Evolutionary conservation across 35 echinoderm and acorn worm genomes (phyloP).

Genomic region (Strongylocentrotus purpuratus): DNA sequence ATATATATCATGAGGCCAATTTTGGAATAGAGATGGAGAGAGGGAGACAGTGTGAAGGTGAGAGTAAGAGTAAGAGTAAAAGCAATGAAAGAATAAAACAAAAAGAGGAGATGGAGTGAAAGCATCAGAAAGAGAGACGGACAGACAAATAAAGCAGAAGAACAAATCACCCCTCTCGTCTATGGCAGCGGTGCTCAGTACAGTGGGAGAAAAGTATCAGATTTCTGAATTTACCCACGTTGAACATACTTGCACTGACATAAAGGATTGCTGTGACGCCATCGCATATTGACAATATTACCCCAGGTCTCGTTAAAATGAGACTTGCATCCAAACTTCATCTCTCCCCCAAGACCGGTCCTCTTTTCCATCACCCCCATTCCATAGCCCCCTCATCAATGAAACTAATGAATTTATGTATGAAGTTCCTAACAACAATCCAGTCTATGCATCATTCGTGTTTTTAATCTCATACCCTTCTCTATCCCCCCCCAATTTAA

Average conservation of each 20-base stretch:
- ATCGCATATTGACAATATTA: conserved; percentile 4
- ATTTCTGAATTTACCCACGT: not conserved
- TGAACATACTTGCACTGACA: not conserved
- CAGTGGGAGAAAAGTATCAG: not conserved
- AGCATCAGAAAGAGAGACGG: not conserved
- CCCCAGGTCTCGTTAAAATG: not conserved
- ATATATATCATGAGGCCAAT: too few species aligned
- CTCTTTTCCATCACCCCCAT: not conserved
- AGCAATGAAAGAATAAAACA: not conserved
- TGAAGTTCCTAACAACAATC: not conserved
- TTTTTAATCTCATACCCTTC: not conserved
- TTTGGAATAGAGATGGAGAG: too few species aligned
- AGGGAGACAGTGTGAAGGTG: too few species aligned
- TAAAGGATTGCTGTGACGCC: not conserved
- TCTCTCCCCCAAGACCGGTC: not conserved
- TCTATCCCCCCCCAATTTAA: too few species aligned
- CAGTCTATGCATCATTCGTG: not conserved
- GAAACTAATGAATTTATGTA: not conserved
- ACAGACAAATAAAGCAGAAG: not conserved
- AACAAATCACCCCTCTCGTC: not conserved
- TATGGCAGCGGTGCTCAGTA: not conserved
- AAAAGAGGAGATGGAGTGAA: not conserved
- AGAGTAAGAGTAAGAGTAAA: too few species aligned
- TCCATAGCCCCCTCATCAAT: not conserved
- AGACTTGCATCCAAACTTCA: not conserved